Evolutionary conservation across 2,113 vertebrate species (phyloP).

Genomic region (Mionectes macconnelli): DNA sequence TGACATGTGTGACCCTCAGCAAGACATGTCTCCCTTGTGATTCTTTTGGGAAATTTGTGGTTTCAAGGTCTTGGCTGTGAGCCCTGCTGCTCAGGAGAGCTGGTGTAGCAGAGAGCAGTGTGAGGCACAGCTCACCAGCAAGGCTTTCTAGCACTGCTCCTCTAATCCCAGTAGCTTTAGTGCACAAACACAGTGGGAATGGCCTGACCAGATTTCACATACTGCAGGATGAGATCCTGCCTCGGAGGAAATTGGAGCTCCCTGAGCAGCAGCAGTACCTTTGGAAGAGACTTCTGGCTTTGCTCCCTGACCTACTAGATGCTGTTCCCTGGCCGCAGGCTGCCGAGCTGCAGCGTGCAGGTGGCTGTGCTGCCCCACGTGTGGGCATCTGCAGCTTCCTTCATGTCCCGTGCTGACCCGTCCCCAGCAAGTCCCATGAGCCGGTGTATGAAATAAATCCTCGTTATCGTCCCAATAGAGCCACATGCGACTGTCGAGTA

Average conservation of each 20-base stretch:
- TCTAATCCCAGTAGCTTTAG: background rate
- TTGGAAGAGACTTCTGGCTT: background rate
- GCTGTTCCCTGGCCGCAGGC: background rate
- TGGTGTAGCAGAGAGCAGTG: background rate
- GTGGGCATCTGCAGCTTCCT: background rate
- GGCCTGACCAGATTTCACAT: background rate
- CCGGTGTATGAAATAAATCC: background rate
- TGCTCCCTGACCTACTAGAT: background rate
- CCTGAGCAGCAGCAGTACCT: background rate
- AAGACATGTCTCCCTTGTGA: background rate
- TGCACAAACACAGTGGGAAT: background rate
- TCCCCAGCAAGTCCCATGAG: fast-evolving
- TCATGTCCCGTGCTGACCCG: fast-evolving
- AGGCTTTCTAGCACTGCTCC: background rate
- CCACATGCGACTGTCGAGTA: background rate
- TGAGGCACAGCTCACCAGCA: background rate
- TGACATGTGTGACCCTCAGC: fast-evolving
- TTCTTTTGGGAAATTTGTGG: background rate
- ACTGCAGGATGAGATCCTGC: background rate
- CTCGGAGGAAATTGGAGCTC: background rate
- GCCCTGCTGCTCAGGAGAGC: background rate
- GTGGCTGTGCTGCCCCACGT: background rate
- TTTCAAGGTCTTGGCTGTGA: background rate
- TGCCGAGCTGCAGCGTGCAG: background rate
- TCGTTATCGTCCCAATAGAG: background rate